Evolutionary conservation across 2,113 vertebrate genomes (phyloP).

Genomic region (Brachirus orientalis): DNA sequence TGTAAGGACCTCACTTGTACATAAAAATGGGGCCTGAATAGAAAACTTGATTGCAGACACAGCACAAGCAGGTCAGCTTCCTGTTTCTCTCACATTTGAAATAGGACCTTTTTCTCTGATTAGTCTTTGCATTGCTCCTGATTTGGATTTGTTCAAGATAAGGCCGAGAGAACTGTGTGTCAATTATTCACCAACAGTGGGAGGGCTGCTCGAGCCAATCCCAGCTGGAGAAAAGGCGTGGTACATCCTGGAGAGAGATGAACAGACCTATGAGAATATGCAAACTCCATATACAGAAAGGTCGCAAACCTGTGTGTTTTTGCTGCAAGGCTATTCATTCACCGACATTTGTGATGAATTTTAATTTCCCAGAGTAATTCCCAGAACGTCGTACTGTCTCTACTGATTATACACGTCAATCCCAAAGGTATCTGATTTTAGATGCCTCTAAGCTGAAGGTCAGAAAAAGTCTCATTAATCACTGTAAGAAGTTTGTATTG

Average conservation of each 20-base stretch:
- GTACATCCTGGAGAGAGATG: no score
- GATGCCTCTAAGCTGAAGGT: neutral
- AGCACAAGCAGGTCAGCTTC: conserved; percentile 9
- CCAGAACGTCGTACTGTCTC: neutral
- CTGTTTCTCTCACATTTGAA: conserved; percentile 9
- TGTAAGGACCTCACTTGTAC: conserved; percentile 4
- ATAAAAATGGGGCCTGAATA: conserved; percentile 23
- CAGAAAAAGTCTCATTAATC: conserved; percentile 6
- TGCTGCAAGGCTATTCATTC: no score
- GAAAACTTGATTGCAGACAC: conserved; percentile 48
- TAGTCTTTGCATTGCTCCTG: conserved; percentile 8
- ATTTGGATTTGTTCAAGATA: neutral
- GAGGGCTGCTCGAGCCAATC: no score
- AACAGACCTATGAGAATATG: no score
- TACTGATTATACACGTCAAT: conserved; percentile 21
- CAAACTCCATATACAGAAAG: no score
- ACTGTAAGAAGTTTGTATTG: neutral
- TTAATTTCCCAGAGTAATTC: neutral
- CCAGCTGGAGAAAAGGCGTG: no score
- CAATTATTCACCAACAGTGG: conserved; percentile 2
- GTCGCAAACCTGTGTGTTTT: no score
- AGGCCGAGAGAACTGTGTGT: neutral
- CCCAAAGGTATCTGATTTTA: conserved; percentile 1
- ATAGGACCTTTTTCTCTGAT: conserved; percentile 6
- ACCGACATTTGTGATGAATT: conserved; percentile 5